phyloP scores from a whole-genome alignment of 2,797 vertebrate species.

The Okamejei kenojei region DNA sequence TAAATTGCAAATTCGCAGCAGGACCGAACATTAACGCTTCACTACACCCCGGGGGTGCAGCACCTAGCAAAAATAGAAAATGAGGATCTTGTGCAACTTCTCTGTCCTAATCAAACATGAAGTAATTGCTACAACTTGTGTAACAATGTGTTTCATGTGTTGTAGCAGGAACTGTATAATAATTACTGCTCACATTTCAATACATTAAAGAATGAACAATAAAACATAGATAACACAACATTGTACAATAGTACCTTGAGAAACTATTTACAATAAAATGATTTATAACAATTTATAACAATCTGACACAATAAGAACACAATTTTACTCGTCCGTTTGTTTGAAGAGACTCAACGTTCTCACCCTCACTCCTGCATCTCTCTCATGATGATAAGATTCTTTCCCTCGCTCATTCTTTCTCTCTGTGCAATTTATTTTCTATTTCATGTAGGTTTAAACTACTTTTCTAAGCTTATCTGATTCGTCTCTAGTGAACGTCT shows the following conservation, averaged over 20 bases:
- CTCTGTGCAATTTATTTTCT: too few relatives aligned
- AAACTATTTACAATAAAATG: too few relatives aligned
- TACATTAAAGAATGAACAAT: too few relatives aligned
- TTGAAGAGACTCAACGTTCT: too few relatives aligned
- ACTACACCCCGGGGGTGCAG: neutral
- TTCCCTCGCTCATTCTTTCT: too few relatives aligned
- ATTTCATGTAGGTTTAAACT: too few relatives aligned
- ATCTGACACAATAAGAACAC: neutral
- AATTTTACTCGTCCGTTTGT: neutral
- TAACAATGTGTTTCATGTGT: neutral
- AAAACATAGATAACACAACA: too few relatives aligned
- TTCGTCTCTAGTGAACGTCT: too few relatives aligned
- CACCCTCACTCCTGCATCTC: neutral
- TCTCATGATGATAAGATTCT: neutral
- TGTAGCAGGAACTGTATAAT: neutral
- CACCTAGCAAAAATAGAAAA: neutral
- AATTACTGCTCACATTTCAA: too few relatives aligned
- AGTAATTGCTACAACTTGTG: neutral
- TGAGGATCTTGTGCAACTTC: neutral
- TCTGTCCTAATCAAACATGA: neutral
- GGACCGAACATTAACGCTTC: neutral
- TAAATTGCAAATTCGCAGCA: neutral
- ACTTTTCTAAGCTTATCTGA: too few relatives aligned
- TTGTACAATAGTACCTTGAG: too few relatives aligned
- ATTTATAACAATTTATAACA: too few relatives aligned